A percentile compares a stretch with the other conserved stretches of the same genome.
phyloP scores from a whole-genome alignment of 2,888 invertebrate genomes.

The Heliconius sara region DNA sequence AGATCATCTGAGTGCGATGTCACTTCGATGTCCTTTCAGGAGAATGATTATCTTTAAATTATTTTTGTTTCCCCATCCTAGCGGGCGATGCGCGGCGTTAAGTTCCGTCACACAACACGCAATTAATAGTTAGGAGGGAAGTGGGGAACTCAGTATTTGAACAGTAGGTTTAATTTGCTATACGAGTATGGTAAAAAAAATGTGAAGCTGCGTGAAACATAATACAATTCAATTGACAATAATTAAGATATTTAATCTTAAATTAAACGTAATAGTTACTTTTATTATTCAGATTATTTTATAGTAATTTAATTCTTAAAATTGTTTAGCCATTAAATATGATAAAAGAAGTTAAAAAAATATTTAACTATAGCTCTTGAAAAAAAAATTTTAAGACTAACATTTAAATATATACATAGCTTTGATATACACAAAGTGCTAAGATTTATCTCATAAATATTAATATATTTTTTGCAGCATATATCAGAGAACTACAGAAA shows the following conservation, averaged over 20 bases:
- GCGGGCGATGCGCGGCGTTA: neutral
- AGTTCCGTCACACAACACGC: neutral
- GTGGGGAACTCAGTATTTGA: too few species aligned
- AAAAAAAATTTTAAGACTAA: neutral
- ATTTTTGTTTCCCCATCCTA: too few species aligned
- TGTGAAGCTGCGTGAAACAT: neutral
- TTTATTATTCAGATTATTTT: too few species aligned
- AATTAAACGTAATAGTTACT: too few species aligned
- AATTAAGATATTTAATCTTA: neutral
- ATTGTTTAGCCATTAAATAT: too few species aligned
- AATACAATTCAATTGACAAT: neutral
- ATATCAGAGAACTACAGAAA: neutral
- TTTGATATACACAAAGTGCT: neutral
- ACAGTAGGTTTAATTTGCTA: too few species aligned
- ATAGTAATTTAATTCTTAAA: too few species aligned
- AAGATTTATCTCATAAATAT: neutral
- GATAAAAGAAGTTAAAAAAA: too few species aligned
- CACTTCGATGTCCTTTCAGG: neutral
- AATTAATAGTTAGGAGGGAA: too few species aligned
- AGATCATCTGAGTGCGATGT: neutral
- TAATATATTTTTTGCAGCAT: neutral
- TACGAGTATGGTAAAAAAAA: too few species aligned
- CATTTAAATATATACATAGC: neutral
- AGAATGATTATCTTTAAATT: too few species aligned
- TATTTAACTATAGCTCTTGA: too few species aligned